These are phyloP conservation scores for Drosophila pallidifrons DNA, from an alignment of 1,140 invertebrate species.

Conservation along the genomic window DNA sequence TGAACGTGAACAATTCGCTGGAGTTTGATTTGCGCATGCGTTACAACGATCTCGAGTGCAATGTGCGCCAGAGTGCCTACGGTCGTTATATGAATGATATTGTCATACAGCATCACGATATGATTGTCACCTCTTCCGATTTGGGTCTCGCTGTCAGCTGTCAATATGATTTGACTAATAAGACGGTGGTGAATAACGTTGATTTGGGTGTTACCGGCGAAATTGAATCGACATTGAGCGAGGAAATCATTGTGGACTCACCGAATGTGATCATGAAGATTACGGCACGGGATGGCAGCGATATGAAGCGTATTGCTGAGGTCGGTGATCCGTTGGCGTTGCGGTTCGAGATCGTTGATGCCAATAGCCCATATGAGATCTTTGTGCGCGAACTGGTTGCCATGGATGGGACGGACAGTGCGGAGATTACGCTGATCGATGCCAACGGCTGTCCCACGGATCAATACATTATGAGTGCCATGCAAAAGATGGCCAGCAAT, in stretches of 20 bases:
- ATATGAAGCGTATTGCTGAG: conserved; percentile 91
- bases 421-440: conserved; percentile 96
- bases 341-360: conserved; percentile 95
- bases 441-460: conserved; percentile 96
- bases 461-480: conserved; percentile 96
- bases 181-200: conserved; percentile 96
- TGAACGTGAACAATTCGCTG: conserved; percentile 93
- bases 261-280: conserved; percentile 98
- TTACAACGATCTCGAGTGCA: conserved; percentile 95
- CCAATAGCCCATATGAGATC: conserved; percentile 96
- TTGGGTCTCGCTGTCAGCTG: conserved; percentile 96
- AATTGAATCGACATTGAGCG: conserved; percentile 91
- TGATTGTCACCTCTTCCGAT: conserved; percentile 97
- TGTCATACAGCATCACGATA: conserved; percentile 97
- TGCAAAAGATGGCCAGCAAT: conserved; percentile 91
- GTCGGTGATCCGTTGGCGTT: conserved; percentile 96
- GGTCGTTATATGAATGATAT: conserved; percentile 95
- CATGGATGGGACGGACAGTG: conserved; percentile 96
- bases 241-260: conserved; percentile 95
- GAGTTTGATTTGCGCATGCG: conserved; percentile 95
- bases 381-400: conserved; percentile 97
- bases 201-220: conserved; percentile 95
- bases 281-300: conserved; percentile 91
- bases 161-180: conserved; percentile 96
- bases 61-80: conserved; percentile 93